Evolutionary conservation across 1,140 invertebrate species (phyloP), one percentile per base, ranked within the genome.

Genomic region (Idris sp.): DNA sequence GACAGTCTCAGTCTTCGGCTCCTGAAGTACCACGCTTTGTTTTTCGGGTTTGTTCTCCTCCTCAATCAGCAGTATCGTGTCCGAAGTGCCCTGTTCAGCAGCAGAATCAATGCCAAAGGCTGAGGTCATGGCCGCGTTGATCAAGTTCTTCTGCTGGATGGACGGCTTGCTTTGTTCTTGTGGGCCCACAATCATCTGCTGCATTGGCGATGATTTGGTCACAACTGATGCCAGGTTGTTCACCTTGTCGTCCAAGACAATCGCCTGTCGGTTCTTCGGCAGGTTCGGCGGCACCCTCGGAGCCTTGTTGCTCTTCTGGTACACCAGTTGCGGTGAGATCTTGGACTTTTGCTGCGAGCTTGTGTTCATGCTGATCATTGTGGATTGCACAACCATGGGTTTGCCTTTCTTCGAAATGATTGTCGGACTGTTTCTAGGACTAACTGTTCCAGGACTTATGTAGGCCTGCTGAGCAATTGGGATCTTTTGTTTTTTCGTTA

Each of bases 401-500:
- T 31, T 44, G 5, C 40, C 41, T 16, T 54, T 71, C 65, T 14
- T 65, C 22, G 46, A 77, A 11, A 56, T 36, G 31, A 51, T 10
- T 4, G 68, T 19, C 11, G 51, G 28, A 30, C 77, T 35, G 15
- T 79, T 84, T 46, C 81, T 80, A 14, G 81, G 62, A 1, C 84
- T 56, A 1, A 86, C 49, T 0, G 79, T 77, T 22, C 68, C 9
- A 7, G 40, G 25, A 15, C 44, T 56, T 6, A 56, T 7, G 4
- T 8, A 41, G 2, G 36, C 36, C 46, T 78, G 78, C 2, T 74
- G 16, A 6, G 44, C 3, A 1, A 43, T 6, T 5, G 80, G 49
- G 14, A 79, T 8, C 74, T 82, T 83, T 22, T 81, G 76, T 0
- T 59, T 72, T 8, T 84, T 84, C 26, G 84, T 76, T n/a, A 82